Conservation (phyloP, 2,113 vertebrate genomes). For the Notiomystis cincta region DNA sequence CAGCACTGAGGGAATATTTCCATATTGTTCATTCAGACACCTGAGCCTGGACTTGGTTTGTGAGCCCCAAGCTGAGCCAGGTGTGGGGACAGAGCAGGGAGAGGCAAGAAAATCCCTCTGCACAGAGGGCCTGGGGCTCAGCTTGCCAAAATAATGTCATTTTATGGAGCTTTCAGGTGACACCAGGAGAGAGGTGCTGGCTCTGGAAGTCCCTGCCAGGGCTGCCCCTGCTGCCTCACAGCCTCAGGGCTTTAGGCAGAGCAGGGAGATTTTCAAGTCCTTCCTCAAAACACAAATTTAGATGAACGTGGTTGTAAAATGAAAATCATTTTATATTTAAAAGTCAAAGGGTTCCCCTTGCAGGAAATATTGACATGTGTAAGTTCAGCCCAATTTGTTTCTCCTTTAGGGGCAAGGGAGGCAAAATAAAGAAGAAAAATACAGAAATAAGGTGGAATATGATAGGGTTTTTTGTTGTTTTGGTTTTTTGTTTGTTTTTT, state of each 20-base stretch:
- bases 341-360: background rate
- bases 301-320: background rate
- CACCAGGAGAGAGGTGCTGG: background rate
- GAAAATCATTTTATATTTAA: background rate
- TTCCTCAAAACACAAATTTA: background rate
- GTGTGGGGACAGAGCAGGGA: background rate
- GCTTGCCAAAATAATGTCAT: background rate
- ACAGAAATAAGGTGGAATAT: background rate
- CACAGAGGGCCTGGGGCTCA: background rate
- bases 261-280: background rate
- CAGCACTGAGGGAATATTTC: background rate
- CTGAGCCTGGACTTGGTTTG: background rate
- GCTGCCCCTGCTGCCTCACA: background rate
- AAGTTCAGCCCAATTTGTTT: background rate
- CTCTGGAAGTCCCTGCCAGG: background rate
- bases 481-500: background rate
- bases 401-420: background rate
- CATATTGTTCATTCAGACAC: background rate
- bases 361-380: background rate
- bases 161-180: background rate
- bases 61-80: background rate
- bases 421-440: background rate
- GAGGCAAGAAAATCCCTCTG: background rate
- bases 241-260: background rate
- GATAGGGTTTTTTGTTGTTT: rapidly evolving